These are phyloP conservation scores for Mellilla xanthometata DNA, from an alignment of 2,888 invertebrate genomes.

Conservation along the genomic window DNA sequence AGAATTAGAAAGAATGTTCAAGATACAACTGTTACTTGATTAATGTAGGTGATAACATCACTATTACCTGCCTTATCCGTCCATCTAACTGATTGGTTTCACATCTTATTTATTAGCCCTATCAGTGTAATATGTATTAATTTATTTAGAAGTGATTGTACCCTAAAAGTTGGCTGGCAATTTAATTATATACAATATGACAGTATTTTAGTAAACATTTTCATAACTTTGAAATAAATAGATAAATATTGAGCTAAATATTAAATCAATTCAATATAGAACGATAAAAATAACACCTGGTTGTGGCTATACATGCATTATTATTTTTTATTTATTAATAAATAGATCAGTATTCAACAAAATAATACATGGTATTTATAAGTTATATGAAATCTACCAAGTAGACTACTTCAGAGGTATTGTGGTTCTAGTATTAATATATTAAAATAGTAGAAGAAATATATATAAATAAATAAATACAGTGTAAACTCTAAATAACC, in stretches of 20 bases:
- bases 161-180: too few relatives aligned
- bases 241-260: too few relatives aligned
- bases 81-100: constrained; percentile 29
- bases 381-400: constrained; percentile 25
- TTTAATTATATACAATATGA: too few relatives aligned
- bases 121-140: too few relatives aligned
- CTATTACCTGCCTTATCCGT: constrained; percentile 34
- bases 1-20: constrained; percentile 75
- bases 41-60: constrained; percentile 35
- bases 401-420: constrained; percentile 23
- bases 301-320: constrained; percentile 11
- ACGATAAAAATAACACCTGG: neutral
- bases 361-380: constrained; percentile 25
- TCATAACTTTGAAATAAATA: too few relatives aligned
- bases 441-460: too few relatives aligned
- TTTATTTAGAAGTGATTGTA: too few relatives aligned
- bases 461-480: too few relatives aligned
- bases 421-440: neutral
- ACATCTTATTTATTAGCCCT: too few relatives aligned
- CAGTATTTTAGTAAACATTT: too few relatives aligned
- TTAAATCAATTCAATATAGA: too few relatives aligned
- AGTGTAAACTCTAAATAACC: too few relatives aligned
- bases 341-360: constrained; percentile 30
- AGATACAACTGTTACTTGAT: constrained; percentile 75
- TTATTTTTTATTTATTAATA: constrained; percentile 7